Conservation (phyloP, 2,888 invertebrate genomes). For the Drosophila kokeensis region DNA sequence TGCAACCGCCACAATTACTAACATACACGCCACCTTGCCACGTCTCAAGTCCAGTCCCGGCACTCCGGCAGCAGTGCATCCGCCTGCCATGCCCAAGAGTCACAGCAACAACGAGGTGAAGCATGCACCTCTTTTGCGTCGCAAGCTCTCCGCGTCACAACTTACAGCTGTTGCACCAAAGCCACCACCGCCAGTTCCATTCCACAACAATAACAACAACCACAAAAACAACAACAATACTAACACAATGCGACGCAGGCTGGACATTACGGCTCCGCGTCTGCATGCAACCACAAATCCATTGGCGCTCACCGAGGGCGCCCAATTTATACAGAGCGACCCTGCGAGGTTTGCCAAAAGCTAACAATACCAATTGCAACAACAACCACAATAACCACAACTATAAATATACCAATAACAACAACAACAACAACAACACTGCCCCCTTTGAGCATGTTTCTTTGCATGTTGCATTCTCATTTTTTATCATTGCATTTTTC, state of each 20-base stretch:
- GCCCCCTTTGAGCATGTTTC: constrained; percentile 47
- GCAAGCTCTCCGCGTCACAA: constrained; percentile 55
- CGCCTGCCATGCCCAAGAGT: constrained; percentile 69
- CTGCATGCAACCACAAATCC: constrained; percentile 87
- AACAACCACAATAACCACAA: constrained; percentile 26
- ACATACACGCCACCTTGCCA: constrained; percentile 69
- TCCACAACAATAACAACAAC: constrained; percentile 32
- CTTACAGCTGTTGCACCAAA: constrained; percentile 21
- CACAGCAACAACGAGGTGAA: constrained; percentile 70
- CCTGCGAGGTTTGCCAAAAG: constrained; percentile 83
- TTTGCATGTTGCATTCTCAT: constrained; percentile 35
- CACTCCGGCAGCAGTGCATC: constrained; percentile 63
- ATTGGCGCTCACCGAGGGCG: constrained; percentile 86
- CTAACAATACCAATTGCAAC: constrained; percentile 26
- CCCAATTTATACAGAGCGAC: constrained; percentile 82
- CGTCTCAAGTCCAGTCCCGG: constrained; percentile 50
- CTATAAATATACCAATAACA: constrained; percentile 3
- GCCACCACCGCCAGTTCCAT: constrained; percentile 37
- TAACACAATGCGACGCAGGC: constrained; percentile 81
- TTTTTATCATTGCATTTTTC: background rate
- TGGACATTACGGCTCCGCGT: constrained; percentile 86
- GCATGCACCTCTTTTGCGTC: constrained; percentile 48
- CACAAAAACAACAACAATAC: constrained; percentile 38
- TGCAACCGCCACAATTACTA: constrained; percentile 65
- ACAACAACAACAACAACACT: constrained; percentile 43